Conservation (phyloP, 2,888 invertebrate species). For the Teleogryllus oceanicus region DNA sequence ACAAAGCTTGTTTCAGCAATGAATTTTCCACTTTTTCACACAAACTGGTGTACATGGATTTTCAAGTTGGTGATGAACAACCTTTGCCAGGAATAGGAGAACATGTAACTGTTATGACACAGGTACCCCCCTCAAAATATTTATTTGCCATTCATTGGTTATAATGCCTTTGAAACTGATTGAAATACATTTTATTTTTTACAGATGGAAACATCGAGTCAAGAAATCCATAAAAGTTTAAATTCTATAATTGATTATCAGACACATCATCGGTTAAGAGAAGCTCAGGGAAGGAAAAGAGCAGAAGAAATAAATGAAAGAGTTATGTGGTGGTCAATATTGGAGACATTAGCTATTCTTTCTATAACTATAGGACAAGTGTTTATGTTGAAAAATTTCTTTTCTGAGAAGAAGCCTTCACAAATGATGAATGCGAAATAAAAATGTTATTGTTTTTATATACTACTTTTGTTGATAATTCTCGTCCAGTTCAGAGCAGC, state of each 20-base stretch:
- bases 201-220: constrained; percentile 89
- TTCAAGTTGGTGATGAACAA: constrained; percentile 90
- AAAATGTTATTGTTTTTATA: neutral
- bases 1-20: constrained; percentile 94
- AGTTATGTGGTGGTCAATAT: constrained; percentile 89
- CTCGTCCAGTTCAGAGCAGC: neutral
- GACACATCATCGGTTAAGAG: constrained; percentile 92
- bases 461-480: neutral
- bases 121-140: constrained; percentile 53
- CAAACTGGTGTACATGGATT: constrained; percentile 97
- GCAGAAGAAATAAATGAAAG: constrained; percentile 95
- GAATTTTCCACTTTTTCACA: constrained; percentile 99
- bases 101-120: constrained; percentile 89
- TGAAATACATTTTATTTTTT: constrained; percentile 41
- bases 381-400: constrained; percentile 86
- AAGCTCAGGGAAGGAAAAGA: constrained; percentile 90
- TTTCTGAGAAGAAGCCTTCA: constrained; percentile 66
- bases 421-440: constrained; percentile 44
- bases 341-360: constrained; percentile 82
- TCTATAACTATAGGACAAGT: constrained; percentile 88
- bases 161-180: neutral
- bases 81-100: constrained; percentile 80
- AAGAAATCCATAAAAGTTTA: constrained; percentile 84
- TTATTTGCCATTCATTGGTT: neutral
- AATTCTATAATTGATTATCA: constrained; percentile 90